Conservation (phyloP, 2,888 invertebrate species). For the Ophion ellenae region DNA sequence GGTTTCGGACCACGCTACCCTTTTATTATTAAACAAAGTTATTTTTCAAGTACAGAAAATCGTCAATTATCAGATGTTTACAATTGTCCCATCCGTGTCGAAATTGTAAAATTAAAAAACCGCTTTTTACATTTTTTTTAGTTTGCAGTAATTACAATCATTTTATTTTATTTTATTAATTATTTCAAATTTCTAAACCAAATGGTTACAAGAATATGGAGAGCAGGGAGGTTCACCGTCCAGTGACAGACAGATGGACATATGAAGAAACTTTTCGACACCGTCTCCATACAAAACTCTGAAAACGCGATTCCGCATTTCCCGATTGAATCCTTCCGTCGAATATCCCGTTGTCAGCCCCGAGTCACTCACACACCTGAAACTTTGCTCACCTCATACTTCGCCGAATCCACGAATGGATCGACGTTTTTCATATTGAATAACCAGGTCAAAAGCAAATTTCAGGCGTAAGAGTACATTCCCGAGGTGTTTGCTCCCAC, state of each 20-base stretch:
- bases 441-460: constrained; percentile 83
- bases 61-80: background rate
- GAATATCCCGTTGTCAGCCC: constrained; percentile 66
- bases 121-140: background rate
- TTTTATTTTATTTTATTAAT: background rate
- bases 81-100: background rate
- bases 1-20: no score
- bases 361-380: constrained; percentile 83
- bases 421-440: constrained; percentile 69
- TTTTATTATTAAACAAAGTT: background rate
- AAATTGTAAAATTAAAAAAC: background rate
- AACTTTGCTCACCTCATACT: constrained; percentile 82
- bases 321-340: background rate
- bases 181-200: background rate
- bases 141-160: no score
- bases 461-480: constrained; percentile 82
- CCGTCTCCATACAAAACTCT: background rate
- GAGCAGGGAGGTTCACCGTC: no score
- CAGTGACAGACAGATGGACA: no score
- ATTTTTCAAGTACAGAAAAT: background rate
- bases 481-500: constrained; percentile 69
- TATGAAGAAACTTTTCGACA: background rate
- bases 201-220: no score
- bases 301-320: background rate
- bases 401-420: constrained; percentile 62